These are phyloP conservation scores for Spinus olivaceus DNA, from an alignment of 2,797 vertebrate genomes.

Conservation along the genomic window DNA sequence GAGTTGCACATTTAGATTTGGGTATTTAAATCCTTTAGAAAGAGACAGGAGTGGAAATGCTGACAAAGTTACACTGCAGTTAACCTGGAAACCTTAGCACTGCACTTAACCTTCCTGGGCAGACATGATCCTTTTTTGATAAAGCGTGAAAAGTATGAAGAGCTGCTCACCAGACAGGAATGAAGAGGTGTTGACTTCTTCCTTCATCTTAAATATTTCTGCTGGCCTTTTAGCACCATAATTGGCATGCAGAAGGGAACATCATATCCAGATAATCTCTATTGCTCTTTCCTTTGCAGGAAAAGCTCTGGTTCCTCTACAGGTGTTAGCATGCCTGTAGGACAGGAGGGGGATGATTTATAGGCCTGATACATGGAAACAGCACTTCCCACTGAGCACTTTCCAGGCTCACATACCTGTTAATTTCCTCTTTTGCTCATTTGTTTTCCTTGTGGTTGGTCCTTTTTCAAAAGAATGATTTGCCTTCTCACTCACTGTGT, in stretches of 20 bases:
- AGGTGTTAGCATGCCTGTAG: background rate
- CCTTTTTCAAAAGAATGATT: background rate
- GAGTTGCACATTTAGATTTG: background rate
- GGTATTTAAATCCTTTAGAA: background rate
- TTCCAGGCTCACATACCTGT: background rate
- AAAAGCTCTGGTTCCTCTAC: background rate
- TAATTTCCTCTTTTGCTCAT: background rate
- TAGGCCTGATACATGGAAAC: background rate
- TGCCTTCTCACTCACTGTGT: background rate
- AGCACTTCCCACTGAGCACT: background rate
- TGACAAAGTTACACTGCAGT: background rate
- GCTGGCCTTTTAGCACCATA: background rate
- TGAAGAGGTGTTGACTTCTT: background rate
- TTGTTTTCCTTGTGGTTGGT: background rate
- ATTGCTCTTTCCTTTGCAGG: fast-evolving
- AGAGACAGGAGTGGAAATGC: background rate
- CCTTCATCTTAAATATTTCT: background rate
- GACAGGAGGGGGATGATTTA: background rate
- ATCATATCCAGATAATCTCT: background rate
- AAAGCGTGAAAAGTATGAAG: background rate
- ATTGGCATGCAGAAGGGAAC: background rate
- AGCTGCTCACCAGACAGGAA: background rate
- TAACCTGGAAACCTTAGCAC: background rate
- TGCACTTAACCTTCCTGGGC: background rate
- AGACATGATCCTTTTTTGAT: background rate